Evolutionary conservation across 2,888 invertebrate species (phyloP), one percentile per base, ranked within the genome.

Genomic region (Hofmannophila pseudospretella): DNA sequence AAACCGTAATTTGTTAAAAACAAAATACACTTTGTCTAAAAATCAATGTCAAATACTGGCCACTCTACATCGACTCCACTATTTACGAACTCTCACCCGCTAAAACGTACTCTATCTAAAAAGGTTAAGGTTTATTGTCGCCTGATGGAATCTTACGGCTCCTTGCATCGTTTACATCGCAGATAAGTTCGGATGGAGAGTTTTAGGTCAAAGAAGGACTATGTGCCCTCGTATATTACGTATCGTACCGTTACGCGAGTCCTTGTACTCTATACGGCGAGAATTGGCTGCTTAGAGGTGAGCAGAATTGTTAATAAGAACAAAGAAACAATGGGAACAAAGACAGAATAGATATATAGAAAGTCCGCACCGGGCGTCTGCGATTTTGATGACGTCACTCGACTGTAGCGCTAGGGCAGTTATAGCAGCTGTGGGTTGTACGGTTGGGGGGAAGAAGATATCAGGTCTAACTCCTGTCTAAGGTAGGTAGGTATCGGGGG

Each of bases 101-200:
- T 10, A 51, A 51, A 51, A 42, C 19, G 13, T 35, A 32, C 45
- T 31, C 31, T 60, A 40, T 39, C 29, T 13, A 39, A 32, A 25
- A 14, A 34, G 9, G 11, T 41, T 52, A 60, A 47, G 49, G 57
- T 54, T 43, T 39, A 52, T 33, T 57, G 56, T 60, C 36, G 41
- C 35, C 43, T 41, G 41, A 33, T 22, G 19, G 30, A 44, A 32
- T 31, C 46, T 44, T 45, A 54, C 42, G 52, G 45, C 39, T 54
- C 38, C 56, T 59, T 61, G 58, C 68, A 67, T 67, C 67, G 70
- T 71, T 74, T 71, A 69, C 68, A 67, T 71, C 67, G 46, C 35
- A 78, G 73, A 80, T 80, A 80, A 76, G 62, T 75, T 69, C 58
- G 62, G 68, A 73, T 74, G 67, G 56, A 56, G 58, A 58, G 72